Base-by-base conservation (phyloP, 2,888 invertebrate species). In the Drosophila incognita region DNA sequence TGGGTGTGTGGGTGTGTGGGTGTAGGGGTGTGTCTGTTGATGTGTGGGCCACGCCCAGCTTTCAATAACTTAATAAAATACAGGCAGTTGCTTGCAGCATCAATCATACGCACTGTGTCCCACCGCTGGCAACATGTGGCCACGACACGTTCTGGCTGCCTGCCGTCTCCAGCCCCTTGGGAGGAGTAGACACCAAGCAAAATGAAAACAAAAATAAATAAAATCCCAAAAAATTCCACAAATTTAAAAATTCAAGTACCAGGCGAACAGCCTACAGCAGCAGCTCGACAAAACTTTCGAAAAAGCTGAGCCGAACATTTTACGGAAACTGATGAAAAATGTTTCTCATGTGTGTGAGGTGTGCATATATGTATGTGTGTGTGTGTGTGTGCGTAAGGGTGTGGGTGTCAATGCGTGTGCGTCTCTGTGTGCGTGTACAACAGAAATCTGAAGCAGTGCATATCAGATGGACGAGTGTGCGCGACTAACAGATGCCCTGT, bases 201-300 rank as follows among this genome's bases (percentile, higher is more conserved):
- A 56, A 63, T n/a, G 3, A 15, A 36, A 56, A 49, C 7, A 21
- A 35, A 29, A 10, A 33, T 27, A 46, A 21, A 24, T n/a, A 76
- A 75, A 75, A 62, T 66, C 21, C 31, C 38, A 18, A 76, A 78
- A 78, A 73, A 52, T 65, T 35, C 31, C 38, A 29, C 61, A 79
- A 77, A 75, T 81, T 79, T 42, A 83, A 83, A 83, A 83, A 82
- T 73, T 27, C 71, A 76, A 67, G 40, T 79, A 76, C 56, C 83
- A 83, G 83, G 79, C 74, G 66, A 53, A 62, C 82, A 83, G 81
- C 13, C 51, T 36, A 40, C 51, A 46, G 54, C 38, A 76, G 68
- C 51, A 76, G 78, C 79, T 68, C 69, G 70, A 53, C 68, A 53
- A 54, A 71, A 31, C 10, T 56, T 35, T 60, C 49, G 58, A 60